phyloP scores from a whole-genome alignment of 1,140 invertebrate species.

The Piezodorus guildinii region DNA sequence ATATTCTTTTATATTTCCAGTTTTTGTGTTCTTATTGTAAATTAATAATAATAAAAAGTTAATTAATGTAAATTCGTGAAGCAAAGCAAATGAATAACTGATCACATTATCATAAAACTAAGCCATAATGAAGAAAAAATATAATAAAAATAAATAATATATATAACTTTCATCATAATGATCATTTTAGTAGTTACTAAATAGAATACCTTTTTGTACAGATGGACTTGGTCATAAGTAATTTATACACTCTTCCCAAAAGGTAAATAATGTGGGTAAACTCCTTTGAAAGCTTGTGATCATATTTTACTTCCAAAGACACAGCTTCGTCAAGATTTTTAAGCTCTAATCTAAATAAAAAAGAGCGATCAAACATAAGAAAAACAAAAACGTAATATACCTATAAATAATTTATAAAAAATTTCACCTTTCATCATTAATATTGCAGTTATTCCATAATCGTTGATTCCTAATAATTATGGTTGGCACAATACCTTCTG shows the following conservation, averaged over 20 bases:
- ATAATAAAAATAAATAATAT: no score
- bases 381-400: background rate
- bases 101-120: no score
- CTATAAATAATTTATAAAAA: background rate
- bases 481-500: background rate
- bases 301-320: background rate
- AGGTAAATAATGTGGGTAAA: background rate
- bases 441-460: background rate
- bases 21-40: no score
- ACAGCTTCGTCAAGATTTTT: background rate
- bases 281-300: background rate
- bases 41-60: no score
- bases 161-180: background rate
- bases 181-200: background rate
- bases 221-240: background rate
- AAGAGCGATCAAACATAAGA: background rate
- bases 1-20: no score
- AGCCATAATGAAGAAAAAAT: no score
- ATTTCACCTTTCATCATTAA: background rate
- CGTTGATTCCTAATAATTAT: slow-evolving; percentile 4
- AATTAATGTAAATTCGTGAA: no score
- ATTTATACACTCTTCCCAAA: slow-evolving; percentile 4
- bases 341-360: background rate
- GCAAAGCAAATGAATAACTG: no score
- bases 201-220: slow-evolving; percentile 2